Percentiles rank a stretch among this genome's conserved stretches.
phyloP scores from a whole-genome alignment of 2,113 vertebrate genomes.

The Ursus arctos region DNA sequence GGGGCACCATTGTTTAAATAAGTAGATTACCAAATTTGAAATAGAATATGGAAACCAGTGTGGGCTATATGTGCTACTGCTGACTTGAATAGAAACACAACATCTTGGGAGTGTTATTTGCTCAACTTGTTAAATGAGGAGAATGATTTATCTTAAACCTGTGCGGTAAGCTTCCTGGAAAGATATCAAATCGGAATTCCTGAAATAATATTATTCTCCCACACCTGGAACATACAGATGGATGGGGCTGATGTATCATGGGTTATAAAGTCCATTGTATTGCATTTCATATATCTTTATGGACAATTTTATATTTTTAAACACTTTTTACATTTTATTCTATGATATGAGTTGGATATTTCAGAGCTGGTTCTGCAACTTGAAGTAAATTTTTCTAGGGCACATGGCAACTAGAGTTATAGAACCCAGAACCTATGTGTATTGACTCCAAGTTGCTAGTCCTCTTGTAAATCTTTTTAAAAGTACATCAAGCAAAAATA shows the following conservation, averaged over 20 bases:
- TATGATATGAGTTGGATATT: not conserved
- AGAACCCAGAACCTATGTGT: not conserved
- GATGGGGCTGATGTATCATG: not conserved
- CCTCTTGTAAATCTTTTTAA: not conserved
- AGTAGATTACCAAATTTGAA: not conserved
- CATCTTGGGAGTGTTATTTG: not conserved
- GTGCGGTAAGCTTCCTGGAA: constrained; percentile 26
- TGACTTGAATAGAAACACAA: constrained; percentile 32
- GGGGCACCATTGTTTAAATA: not conserved
- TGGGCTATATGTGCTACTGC: not conserved
- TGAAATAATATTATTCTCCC: constrained; percentile 15
- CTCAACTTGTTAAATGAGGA: constrained; percentile 19
- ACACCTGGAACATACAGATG: not conserved
- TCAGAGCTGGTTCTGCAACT: not conserved
- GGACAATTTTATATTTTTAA: constrained; percentile 22
- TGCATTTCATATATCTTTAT: constrained; percentile 46
- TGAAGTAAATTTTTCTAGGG: not conserved
- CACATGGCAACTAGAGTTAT: not conserved
- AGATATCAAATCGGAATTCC: constrained; percentile 14
- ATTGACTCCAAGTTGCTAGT: not conserved
- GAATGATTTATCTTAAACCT: not conserved
- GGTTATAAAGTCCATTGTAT: not conserved
- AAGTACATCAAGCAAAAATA: not conserved
- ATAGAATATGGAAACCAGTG: not conserved
- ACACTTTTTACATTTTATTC: not conserved